Base-by-base conservation (phyloP, 2,113 vertebrate species). In the Semicossyphus pulcher region DNA sequence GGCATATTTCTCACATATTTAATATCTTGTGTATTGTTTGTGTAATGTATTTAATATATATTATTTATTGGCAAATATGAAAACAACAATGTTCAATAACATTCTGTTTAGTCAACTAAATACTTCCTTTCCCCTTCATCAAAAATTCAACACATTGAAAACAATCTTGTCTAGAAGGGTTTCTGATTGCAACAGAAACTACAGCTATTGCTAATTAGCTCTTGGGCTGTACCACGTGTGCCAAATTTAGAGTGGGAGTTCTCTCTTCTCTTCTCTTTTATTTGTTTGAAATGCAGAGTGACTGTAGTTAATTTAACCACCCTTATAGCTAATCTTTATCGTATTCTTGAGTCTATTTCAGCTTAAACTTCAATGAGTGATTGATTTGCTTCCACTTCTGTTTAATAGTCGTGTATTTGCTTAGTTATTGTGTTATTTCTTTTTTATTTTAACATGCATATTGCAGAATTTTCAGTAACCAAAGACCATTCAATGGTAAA, bases 131-230 rank as follows among this genome's bases (percentile, higher is more conserved):
- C 41, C 7, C 16, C 20, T 48, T 41, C 5, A 4, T 47, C 11
- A 14, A 7, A 39, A 23, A 41, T 51, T 7, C 51, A 15, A 59
- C n/a, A 66, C 12, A 20, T 3, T 63, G 18, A 14, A 26, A 39
- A 57, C 42, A 57, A 26, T 20, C 23, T 52, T 53, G 21, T 73
- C 39, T 60, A 45, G 12, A 29, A 66, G 34, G 53, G 39, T 47
- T 37, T 37, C 6, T 47, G 45, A 64, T 58, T 59, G 23, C 29
- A 34, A 23, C 20, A 37, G 28, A 70, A 42, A 45, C 25, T 73
- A 42, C 41, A 56, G 54, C 65, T 57, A 42, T 20, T 52, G 65
- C 52, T 45, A 65, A 67, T 84, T 61, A 54, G 37, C 58, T 67
- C 2, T 23, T 47, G 45, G 58, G 39, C 12, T 41, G 18, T 48